These are phyloP conservation scores for Paragorgia papillata DNA, from an alignment of 92 coral and sea anemone species.

Conservation along the genomic window DNA sequence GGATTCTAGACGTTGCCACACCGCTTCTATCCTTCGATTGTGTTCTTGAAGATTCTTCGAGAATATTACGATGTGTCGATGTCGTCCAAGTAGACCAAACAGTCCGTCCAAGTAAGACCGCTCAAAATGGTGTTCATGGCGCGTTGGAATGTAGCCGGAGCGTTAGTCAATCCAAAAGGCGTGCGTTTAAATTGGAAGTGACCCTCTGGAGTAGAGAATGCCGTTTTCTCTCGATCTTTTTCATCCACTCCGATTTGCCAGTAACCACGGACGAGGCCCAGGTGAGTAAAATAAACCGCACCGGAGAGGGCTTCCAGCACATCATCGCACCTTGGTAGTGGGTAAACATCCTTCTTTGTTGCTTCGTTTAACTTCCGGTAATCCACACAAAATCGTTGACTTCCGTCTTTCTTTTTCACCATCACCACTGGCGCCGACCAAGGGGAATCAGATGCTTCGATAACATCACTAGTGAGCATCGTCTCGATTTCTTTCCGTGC, in stretches of 20 bases:
- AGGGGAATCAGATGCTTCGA: too few relatives aligned
- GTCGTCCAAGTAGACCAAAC: constrained; percentile 47
- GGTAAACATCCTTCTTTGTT: constrained; percentile 55
- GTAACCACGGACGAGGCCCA: constrained; percentile 47
- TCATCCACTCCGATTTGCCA: constrained; percentile 32
- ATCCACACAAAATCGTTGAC: constrained; percentile 37
- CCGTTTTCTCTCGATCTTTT: constrained; percentile 45
- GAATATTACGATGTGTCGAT: constrained; percentile 48
- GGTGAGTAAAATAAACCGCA: constrained; percentile 35
- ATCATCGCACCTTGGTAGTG: constrained; percentile 50
- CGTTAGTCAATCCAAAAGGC: constrained; percentile 47
- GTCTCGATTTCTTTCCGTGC: neutral
- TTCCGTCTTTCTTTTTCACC: neutral
- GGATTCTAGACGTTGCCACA: constrained; percentile 33
- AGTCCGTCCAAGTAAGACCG: constrained; percentile 41
- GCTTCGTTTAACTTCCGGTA: constrained; percentile 44
- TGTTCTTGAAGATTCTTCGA: constrained; percentile 38
- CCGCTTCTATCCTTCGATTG: constrained; percentile 31
- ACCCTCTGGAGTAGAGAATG: constrained; percentile 52
- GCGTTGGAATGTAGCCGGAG: constrained; percentile 44
- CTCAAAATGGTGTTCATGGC: constrained; percentile 29
- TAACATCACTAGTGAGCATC: neutral
- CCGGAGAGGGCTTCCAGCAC: constrained; percentile 53
- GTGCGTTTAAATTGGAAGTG: constrained; percentile 47
- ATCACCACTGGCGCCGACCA: neutral